These are phyloP conservation scores for Acipenser ruthenus DNA, from an alignment of 2,797 vertebrate species.

Conservation along the genomic window DNA sequence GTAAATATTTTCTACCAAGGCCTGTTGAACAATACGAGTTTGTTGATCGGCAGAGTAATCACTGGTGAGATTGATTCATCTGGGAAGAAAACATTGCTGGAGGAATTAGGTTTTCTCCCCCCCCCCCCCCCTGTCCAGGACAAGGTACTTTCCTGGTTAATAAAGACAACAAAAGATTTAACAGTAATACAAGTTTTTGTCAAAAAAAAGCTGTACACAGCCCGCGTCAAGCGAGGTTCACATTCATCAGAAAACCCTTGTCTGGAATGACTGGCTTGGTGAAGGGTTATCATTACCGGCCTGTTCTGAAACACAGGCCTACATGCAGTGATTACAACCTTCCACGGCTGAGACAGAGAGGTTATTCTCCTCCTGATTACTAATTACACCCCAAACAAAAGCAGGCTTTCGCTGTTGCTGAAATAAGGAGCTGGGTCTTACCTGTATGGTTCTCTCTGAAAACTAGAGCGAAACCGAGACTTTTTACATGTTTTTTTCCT, in stretches of 20 bases:
- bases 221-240: neutral
- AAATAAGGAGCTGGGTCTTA: neutral
- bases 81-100: too few species aligned
- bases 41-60: too few species aligned
- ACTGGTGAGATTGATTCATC: too few species aligned
- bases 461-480: neutral
- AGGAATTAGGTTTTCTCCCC: too few species aligned
- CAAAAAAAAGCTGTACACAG: too few species aligned
- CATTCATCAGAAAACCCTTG: slow-evolving; percentile 2
- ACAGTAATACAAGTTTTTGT: too few species aligned
- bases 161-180: too few species aligned
- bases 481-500: neutral
- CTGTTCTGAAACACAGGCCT: slow-evolving; percentile 2
- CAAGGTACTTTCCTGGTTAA: too few species aligned
- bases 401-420: neutral
- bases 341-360: slow-evolving; percentile 15
- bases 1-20: too few species aligned
- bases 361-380: slow-evolving; percentile 14
- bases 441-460: neutral
- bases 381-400: slow-evolving; percentile 19
- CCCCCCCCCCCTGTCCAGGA: too few species aligned
- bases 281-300: slow-evolving; percentile 4
- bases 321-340: slow-evolving; percentile 9
- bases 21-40: too few species aligned
- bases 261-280: neutral